phyloP scores from a whole-genome alignment of 2,888 invertebrate genomes.

The Lithophane ornitopus region DNA sequence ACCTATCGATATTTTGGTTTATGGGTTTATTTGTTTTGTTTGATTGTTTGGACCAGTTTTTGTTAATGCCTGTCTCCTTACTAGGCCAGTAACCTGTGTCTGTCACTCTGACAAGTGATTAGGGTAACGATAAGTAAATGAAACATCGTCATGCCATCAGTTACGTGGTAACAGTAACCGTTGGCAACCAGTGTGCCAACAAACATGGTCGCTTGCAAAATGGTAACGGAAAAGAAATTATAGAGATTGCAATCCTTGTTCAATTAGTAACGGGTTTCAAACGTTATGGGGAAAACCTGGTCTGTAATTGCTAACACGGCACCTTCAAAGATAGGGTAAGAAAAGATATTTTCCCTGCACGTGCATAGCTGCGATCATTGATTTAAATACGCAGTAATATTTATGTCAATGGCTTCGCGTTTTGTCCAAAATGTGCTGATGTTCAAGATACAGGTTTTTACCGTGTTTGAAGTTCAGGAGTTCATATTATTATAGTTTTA shows the following conservation, averaged over 20 bases:
- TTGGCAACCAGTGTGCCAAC: conserved; percentile 31
- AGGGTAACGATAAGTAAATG: conserved; percentile 22
- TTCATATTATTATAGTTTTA: no score
- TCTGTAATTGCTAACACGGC: neutral
- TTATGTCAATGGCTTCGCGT: no score
- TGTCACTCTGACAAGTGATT: conserved; percentile 26
- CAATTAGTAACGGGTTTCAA: conserved; percentile 1
- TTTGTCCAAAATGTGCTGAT: neutral
- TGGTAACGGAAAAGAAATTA: conserved; percentile 7
- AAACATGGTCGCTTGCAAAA: conserved; percentile 11
- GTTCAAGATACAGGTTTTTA: no score
- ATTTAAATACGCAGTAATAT: no score
- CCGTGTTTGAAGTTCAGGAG: no score
- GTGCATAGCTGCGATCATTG: no score
- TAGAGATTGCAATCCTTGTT: conserved; percentile 4
- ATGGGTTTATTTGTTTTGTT: no score
- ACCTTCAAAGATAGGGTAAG: no score
- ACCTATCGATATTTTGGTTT: no score
- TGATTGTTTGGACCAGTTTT: no score
- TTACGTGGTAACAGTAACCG: conserved; percentile 19
- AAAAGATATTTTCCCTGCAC: neutral
- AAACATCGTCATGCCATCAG: conserved; percentile 7
- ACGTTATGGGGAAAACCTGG: neutral
- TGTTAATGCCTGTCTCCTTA: neutral
- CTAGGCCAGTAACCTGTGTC: neutral